Evolutionary conservation across 1,140 invertebrate genomes (phyloP), one percentile per base, ranked within the genome.

Genomic region (Cydia strobilella): DNA sequence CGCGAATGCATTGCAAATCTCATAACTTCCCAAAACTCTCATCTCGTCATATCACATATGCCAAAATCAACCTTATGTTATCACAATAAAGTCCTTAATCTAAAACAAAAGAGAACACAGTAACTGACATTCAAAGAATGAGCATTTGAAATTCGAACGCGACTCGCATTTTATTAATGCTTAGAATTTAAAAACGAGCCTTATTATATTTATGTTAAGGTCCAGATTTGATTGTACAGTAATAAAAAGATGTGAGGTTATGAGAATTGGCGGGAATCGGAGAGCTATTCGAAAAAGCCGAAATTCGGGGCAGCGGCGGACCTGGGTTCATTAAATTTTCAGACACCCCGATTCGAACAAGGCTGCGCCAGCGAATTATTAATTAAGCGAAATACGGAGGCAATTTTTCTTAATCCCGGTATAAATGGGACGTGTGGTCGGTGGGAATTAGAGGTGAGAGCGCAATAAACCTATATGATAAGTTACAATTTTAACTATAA

Each of bases 331-430:
- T 63, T 63, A 63, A 63, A 63, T 63, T 63, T 63, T 63, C 62
- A 63, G 62, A 23, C 62, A 63, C 20, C 62, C 23, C 62, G 20
- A 27, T 63, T 2, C 62, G 62, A 63, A 63, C 62, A 18, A 63
- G 62, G 62, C 62, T 63, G 62, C 20, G 62, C 62, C 20, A 63
- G 62, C 62, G 62, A 63, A 63, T 63, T 63, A 63, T 63, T 63
- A 63, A 63, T 63, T 63, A 63, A 63, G 20, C 25, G 62, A 63
- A 63, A 63, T 63, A 63, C 62, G 62, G 27, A 63, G 62, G 20
- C 25, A 23, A 63, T 63, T 63, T 63, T 63, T 63, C 62, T 63
- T 63, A 63, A 63, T 63, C 62, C 62, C 12, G 10, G 23, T 63
- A 63, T n/a, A 63, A 63, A 25, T 63, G 10, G 62, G 62, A 63